Conservation (phyloP, 2,797 vertebrate species). For the Sebastiscus albofasciatus region DNA sequence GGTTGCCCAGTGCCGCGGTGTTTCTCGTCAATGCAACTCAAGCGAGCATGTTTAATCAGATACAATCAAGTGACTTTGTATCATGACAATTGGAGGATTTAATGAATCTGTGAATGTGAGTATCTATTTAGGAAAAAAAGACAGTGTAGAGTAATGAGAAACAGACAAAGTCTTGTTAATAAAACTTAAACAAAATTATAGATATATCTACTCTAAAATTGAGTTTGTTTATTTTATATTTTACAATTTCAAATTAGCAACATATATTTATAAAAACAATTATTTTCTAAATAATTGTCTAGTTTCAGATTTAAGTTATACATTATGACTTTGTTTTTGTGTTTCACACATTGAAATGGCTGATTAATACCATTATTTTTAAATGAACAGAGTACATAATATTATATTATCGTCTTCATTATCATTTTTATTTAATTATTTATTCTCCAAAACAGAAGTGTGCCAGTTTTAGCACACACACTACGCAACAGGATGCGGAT, state of each 20-base stretch:
- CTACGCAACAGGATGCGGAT: slow-evolving; percentile 8
- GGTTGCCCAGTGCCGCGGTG: slow-evolving; percentile 67
- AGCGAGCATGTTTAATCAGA: slow-evolving; percentile 73
- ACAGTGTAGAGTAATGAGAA: slow-evolving; percentile 47
- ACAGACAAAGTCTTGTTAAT: slow-evolving; percentile 39
- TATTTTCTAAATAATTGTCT: neutral
- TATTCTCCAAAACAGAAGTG: neutral
- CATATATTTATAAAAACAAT: neutral
- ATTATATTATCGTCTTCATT: neutral
- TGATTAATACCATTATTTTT: neutral
- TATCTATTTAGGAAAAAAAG: slow-evolving; percentile 28
- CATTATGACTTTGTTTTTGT: neutral
- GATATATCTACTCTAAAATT: neutral
- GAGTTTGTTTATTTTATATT: neutral
- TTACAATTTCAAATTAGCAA: neutral
- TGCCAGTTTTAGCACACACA: slow-evolving; percentile 6
- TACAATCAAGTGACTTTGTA: slow-evolving; percentile 75
- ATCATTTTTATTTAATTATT: neutral
- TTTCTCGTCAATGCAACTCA: slow-evolving; percentile 71
- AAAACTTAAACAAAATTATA: slow-evolving; percentile 6
- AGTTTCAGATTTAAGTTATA: neutral
- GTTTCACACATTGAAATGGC: neutral
- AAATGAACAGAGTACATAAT: neutral
- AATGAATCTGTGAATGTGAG: slow-evolving; percentile 52
- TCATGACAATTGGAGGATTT: slow-evolving; percentile 68